Base-by-base conservation (phyloP, 2,797 vertebrate genomes). In the Fringilla coelebs region DNA sequence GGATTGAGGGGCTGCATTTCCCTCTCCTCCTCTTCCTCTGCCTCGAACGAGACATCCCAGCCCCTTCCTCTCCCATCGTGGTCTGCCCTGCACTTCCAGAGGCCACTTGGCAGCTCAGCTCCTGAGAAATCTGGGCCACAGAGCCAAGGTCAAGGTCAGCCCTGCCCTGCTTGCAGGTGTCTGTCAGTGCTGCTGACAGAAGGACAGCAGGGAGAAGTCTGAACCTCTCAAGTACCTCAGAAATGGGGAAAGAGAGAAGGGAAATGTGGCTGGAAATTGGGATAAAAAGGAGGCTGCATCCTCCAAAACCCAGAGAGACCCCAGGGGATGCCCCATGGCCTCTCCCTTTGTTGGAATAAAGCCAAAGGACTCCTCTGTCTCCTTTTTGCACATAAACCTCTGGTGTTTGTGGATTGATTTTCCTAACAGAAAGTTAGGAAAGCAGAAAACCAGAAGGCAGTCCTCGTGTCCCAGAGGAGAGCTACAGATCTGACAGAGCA, bases 401-500 rank as follows among this genome's bases (percentile, higher is more conserved):
- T 10, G 43, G 5, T 45, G 43, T 20, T 45, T 20, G 43, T 20
- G 43, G 43, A 20, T 45, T 45, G 9, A 20, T 45, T 45, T 61
- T 74, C 93, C 77, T 22, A 1, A 61, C 71, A 62, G 10, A 34
- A 62, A 65, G 28, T 41, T 11, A 17, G 40, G 40, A 41, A 41
- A 41, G 16, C 4, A 41, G 40, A 41, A 17, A 41, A 41, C 7
- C 40, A 41, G 40, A 17, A 17, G 17, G 40, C 7, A 16, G 40
- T 41, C 40, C 40, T 17, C 4, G 15, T 29, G 88, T 96, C 93
- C 94, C 94, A 24, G 55, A 62, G 93, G 88, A 89, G 95, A 94
- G 94, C 54, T 89, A 80, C 93, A 86, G 90, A 84, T 65, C 87
- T 63, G 93, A 80, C 38, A 52, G 36, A 94, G 73, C 93, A 46